Conservation (phyloP, 1,140 invertebrate species). For the Brachionus manjavacas region DNA sequence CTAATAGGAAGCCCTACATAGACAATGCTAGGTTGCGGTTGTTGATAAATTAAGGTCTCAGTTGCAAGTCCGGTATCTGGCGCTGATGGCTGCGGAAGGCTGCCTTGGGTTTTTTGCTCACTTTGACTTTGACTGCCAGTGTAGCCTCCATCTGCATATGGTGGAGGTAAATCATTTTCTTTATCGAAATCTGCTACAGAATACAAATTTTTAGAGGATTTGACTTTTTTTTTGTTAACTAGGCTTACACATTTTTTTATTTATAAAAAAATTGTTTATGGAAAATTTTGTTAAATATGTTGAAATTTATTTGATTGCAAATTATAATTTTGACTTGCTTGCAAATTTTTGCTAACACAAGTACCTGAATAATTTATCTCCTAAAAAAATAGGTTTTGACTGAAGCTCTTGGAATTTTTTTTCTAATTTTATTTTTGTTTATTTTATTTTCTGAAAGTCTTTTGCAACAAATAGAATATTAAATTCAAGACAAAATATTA, state of each 20-base stretch:
- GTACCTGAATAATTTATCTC: neutral
- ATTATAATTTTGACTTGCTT: neutral
- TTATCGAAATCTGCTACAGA: neutral
- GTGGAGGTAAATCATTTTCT: neutral
- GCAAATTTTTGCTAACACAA: neutral
- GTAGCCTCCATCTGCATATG: neutral
- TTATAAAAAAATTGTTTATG: neutral
- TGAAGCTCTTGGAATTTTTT: too few species aligned
- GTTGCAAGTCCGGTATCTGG: neutral
- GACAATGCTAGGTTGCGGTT: neutral
- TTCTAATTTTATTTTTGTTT: too few species aligned
- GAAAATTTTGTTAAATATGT: neutral
- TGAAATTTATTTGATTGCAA: neutral
- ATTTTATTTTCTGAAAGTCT: too few species aligned
- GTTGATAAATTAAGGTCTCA: neutral
- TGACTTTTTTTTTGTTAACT: neutral
- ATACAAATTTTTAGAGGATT: neutral
- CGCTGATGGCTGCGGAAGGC: neutral
- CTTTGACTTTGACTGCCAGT: neutral
- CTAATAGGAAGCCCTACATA: neutral
- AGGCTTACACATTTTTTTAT: neutral
- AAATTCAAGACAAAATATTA: too few species aligned
- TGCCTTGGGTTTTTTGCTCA: neutral
- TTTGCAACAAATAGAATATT: too few species aligned
- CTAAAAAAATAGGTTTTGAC: neutral